Conservation (phyloP, 2,113 vertebrate genomes). For the Leucopsar rothschildi region DNA sequence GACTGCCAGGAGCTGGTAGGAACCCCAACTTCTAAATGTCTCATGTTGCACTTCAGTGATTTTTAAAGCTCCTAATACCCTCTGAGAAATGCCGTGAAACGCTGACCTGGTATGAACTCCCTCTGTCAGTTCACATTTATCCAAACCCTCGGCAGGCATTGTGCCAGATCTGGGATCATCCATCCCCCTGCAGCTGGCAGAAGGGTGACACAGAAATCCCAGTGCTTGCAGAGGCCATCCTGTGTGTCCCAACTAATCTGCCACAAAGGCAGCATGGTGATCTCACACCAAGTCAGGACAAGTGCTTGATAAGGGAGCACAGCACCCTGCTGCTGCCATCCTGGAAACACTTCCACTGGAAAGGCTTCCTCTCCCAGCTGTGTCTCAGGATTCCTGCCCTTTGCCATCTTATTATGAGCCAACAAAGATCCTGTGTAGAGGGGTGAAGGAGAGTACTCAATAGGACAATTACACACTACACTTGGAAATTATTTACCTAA, state of each 20-base stretch:
- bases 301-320: background rate
- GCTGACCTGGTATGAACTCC: background rate
- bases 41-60: background rate
- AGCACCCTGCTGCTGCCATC: background rate
- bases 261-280: background rate
- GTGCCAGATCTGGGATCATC: background rate
- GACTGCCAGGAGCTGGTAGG: background rate
- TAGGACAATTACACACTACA: background rate
- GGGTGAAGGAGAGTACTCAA: background rate
- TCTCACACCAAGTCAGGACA: fast-evolving
- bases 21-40: background rate
- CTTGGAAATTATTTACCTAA: background rate
- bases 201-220: background rate
- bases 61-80: background rate
- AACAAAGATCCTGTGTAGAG: background rate
- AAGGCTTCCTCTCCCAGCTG: background rate
- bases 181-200: background rate
- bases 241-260: background rate
- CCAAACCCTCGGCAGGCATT: background rate
- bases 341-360: background rate
- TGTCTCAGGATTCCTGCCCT: background rate
- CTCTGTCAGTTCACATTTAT: background rate
- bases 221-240: background rate
- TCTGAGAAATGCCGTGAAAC: background rate
- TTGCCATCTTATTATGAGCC: background rate